Evolutionary conservation across 35 echinoderm and acorn worm species (phyloP), one percentile per base, ranked within the genome.

Genomic region (Strongylocentrotus purpuratus): DNA sequence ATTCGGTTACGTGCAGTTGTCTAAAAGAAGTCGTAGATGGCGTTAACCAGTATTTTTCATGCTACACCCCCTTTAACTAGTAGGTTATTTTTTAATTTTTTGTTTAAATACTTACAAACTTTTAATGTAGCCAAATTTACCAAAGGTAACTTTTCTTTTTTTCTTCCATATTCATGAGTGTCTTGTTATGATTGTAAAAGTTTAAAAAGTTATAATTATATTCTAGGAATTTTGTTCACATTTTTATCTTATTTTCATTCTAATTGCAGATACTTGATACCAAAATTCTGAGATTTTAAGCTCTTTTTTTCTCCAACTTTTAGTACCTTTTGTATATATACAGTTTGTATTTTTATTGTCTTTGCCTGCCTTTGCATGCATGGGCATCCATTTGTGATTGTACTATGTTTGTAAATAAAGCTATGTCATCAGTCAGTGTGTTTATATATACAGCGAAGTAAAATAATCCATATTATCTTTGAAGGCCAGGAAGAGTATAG

Each of bases 281-380:
- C 65, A 78, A 78, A 78, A 78, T 78, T n/a, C 8, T n/a, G 65
- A 78, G 65, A 78, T 78, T 78, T 78, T 78, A 78, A 78, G 65
- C 65, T 22, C 48, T 78, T 78, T 22, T 55, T 55, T 55, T 55
- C 50, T 78, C 52, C 52, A 78, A n/a, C 65, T 78, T 78, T 78
- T 78, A 78, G 65, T 78, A 78, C 28, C 4, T 78, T 55, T 78
- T 78, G 65, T 78, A 78, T 78, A 78, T 41, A 41, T 41, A 41
- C 35, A 41, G 35, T 41, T 41, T 41, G 35, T 41, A 22, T 78
- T 78, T 78, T 15, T n/a, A 78, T 78, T 22, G 18, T 78, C 65
- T 78, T n/a, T 78, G 65, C 65, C 28, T 78, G 65, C 25, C 65
- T 78, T 78, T 78, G 65, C 65, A 78, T 78, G 65, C 20, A 78